These are phyloP conservation scores for Acronicta alni DNA, from an alignment of 2,888 invertebrate genomes.

Conservation along the genomic window DNA sequence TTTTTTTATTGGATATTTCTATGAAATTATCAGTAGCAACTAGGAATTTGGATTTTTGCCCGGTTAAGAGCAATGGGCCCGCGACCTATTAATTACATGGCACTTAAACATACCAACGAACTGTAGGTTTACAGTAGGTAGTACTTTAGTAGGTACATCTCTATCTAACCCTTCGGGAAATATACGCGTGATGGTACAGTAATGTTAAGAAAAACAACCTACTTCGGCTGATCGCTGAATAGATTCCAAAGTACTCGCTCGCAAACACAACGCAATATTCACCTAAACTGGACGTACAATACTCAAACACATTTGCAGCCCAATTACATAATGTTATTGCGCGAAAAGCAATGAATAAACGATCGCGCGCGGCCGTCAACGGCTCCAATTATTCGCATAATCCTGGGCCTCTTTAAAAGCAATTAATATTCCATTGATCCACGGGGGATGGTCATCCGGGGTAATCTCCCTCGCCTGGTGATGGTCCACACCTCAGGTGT, in stretches of 20 bases:
- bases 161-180: too few relatives aligned
- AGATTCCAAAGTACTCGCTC: neutral
- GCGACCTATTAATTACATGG: too few relatives aligned
- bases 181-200: too few relatives aligned
- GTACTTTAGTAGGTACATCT: too few relatives aligned
- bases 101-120: too few relatives aligned
- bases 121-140: too few relatives aligned
- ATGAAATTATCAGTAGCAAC: too few relatives aligned
- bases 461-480: conserved; percentile 56
- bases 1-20: too few relatives aligned
- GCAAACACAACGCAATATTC: neutral
- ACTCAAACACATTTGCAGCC: conserved; percentile 29
- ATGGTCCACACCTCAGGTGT: conserved; percentile 54
- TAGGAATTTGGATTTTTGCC: too few relatives aligned
- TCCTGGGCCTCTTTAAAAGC: conserved; percentile 80
- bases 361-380: conserved; percentile 65
- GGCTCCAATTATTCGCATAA: conserved; percentile 80
- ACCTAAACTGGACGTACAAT: conserved; percentile 17
- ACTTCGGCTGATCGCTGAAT: too few relatives aligned
- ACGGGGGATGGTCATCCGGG: conserved; percentile 48
- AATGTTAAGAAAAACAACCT: too few relatives aligned
- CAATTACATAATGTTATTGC: conserved; percentile 51
- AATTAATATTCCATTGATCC: conserved; percentile 83
- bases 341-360: conserved; percentile 56
- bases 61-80: too few relatives aligned